Base-by-base conservation (phyloP, 2,113 vertebrate species). In the Hirundichthys speculiger region DNA sequence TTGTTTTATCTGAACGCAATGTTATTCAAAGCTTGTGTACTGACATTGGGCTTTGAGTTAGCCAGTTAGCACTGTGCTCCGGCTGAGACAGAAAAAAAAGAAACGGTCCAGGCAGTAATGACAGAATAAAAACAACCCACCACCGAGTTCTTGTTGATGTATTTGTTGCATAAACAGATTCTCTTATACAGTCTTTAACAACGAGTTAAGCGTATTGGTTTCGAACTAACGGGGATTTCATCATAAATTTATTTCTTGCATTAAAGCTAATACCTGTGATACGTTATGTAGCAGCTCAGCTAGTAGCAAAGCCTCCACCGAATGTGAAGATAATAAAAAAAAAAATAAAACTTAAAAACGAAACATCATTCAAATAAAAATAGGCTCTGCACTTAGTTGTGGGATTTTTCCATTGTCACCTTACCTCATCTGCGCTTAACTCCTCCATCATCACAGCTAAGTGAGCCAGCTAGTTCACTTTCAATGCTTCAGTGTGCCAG, bases 351-450 rank as follows among this genome's bases (percentile, higher is more conserved):
- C 11, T 12, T 3, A 24, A 8, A 12, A 41, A n/a, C n/a, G 4
- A 10, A 14, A n/a, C 4, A 0, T 10, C 10, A 14, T 10, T 2
- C 8, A 24, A 15, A 13, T 10, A 11, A 3, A n/a, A 22, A 9
- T 1, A 16, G 1, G 6, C 2, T 19, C 14, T 0, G 2, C 1
- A 24, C 6, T 12, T 19, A 9, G 4, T 63, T 38, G n/a, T 20
- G 3, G 5, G 1, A 1, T 48, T 50, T 34, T 52, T 56, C 24
- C n/a, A 50, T 16, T 66, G 53, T 64, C 60, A 69, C 18, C 95
- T 95, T 93, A 96, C 97, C 97, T 98, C 97, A 66, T 99, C 97
- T 88, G 97, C 96, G 93, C 96, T 99, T 89, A 99, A 92, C 92
- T 98, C 96, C 93, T 98, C 97, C 97, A 99, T 99, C 87, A 98